Base-by-base conservation (phyloP, 2,797 vertebrate genomes). In the Microhierax caerulescens region DNA sequence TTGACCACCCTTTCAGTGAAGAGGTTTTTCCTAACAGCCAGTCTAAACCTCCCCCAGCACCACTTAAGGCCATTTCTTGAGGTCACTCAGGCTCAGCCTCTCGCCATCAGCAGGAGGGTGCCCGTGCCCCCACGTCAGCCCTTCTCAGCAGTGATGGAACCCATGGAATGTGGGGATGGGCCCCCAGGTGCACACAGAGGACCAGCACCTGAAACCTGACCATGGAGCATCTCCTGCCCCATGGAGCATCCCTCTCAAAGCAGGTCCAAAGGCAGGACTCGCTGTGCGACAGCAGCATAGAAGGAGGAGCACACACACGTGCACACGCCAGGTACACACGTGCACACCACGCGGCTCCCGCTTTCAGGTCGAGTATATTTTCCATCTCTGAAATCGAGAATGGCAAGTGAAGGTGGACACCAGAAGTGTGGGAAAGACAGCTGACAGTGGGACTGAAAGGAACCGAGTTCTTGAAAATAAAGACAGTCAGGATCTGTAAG, bases 301-400 rank as follows among this genome's bases (percentile, higher is more conserved):
- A 53, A 50, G n/a, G 50, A 68, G 48, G 13, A 48, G 57, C 16
- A 10, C 48, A 8, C 51, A 14, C 8, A 2, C 3, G 3, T 19
- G 41, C 15, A 47, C 56, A 2, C 34, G 7, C 27, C 13, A 27
- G 43, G n/a, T n/a, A n/a, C n/a, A 7, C 25, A 25, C n/a, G 11
- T 27, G 3, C 8, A 3, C 27, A 2, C 12, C 7, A 0, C 3
- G 0, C 2, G 1, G 1, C 9, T 11, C 53, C 50, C 10, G 50
- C 48, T 7, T 43, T 1, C 53, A 7, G 34, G 17, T n/a, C 22
- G 1, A 22, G 32, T 9, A 7, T 1, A 0, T 30, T 17, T 56
- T 13, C 51, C 13, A 5, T 2, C 74, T 5, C 32, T 15, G 21
- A 5, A 23, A 59, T 3, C 23, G 2, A 14, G 24, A 50, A n/a